Percentiles rank a stretch among this genome's conserved stretches.
Conservation (phyloP, 1,140 invertebrate genomes). For the Globodera ellingtonae region DNA sequence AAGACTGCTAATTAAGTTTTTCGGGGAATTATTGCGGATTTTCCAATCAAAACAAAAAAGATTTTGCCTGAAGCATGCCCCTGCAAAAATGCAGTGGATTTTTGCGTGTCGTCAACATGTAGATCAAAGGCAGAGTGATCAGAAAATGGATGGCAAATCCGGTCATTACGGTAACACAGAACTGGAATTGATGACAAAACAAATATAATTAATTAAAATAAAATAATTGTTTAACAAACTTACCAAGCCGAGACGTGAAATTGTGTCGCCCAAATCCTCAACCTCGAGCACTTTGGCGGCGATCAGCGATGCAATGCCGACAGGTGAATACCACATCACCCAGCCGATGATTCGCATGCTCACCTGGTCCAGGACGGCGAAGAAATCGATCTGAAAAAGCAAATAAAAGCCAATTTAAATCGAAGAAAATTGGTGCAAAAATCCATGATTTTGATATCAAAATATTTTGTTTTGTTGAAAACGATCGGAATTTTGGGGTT, state of each 20-base stretch:
- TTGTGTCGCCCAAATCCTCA: slow-evolving; percentile 76
- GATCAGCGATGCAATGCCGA: slow-evolving; percentile 87
- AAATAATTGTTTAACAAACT: too few relatives aligned
- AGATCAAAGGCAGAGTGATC: slow-evolving; percentile 77
- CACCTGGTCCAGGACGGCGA: slow-evolving; percentile 68
- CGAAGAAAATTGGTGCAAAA: background rate
- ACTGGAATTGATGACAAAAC: slow-evolving; percentile 15
- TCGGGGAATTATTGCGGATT: too few relatives aligned
- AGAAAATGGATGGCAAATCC: slow-evolving; percentile 87
- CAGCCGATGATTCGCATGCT: slow-evolving; percentile 74
- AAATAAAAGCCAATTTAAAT: background rate
- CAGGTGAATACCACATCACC: slow-evolving; percentile 87
- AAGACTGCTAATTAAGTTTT: too few relatives aligned
- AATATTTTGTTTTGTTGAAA: background rate
- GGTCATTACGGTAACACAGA: slow-evolving; percentile 82
- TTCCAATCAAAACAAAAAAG: too few relatives aligned
- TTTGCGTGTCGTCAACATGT: slow-evolving; percentile 69
- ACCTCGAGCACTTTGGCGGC: slow-evolving; percentile 87
- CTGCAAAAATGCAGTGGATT: slow-evolving; percentile 71
- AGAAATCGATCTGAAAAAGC: slow-evolving; percentile 65
- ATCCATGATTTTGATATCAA: too few relatives aligned
- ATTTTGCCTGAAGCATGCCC: slow-evolving; percentile 70
- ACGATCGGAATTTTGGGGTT: background rate
- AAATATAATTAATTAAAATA: too few relatives aligned
- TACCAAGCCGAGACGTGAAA: slow-evolving; percentile 74